Base-by-base conservation (phyloP, 2,113 vertebrate species). In the Phaethornis superciliosus region DNA sequence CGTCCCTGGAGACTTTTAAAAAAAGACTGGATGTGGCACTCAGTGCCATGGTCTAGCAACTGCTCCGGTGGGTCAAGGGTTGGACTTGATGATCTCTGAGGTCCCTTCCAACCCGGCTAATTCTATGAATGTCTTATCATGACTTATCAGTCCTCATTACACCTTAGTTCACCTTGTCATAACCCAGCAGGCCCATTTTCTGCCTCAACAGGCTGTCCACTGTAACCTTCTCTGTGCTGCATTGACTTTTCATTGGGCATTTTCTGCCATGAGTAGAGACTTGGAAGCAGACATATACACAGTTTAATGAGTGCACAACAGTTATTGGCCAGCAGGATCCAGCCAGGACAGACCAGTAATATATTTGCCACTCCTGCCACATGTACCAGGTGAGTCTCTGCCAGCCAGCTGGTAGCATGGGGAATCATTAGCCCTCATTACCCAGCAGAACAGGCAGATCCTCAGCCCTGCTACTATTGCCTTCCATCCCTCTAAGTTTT, bases 311-410 rank as follows among this genome's bases (percentile, higher is more conserved):
- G 23, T 17, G 20, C 30, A 54, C n/a, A 77, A 22, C 13, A 40
- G 14, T 9, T 91, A 65, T 5, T 46, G 7, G 2, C 10, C 62
- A 35, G 62, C 10, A 82, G 12, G 33, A 69, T 67, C 13, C 19
- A 35, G 3, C 16, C 30, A 64, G 23, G 27, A 49, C 9, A 69
- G 19, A 68, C 27, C 19, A 49, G 12, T 54, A n/a, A 51, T 10
- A 19, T n/a, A 30, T 20, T 59, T 5, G 1, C 35, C 10, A 75
- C 4, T 15, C 12, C 18, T 52, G 10, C 2, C 27, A 49, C 1
- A 1, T 56, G 9, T 68, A 85, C 9, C 21, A 63, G 16, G 2
- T 59, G 12, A 84, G 26, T 24, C 1, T 67, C 24, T 28, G 60
- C 26, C 46, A 80, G 32, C 7, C 55, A 64, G 9, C 8, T 1